phyloP scores from a whole-genome alignment of 1,140 invertebrate species.

The Musca vetustissima region DNA sequence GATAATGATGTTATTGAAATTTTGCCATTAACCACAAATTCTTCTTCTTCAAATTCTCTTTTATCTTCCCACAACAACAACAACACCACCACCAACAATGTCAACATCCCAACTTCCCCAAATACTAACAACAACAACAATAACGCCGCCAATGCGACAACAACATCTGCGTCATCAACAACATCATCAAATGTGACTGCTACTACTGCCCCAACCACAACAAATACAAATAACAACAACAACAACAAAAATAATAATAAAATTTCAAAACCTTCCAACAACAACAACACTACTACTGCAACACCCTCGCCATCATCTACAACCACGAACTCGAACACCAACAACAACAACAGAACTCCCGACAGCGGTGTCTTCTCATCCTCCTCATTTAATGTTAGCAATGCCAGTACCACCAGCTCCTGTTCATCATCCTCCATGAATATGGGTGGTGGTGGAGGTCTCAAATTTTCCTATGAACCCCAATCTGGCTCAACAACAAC shows the following conservation, averaged over 20 bases:
- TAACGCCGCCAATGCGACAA: conserved; percentile 1
- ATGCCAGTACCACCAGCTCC: conserved; percentile 25
- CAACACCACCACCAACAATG: conserved; percentile 29
- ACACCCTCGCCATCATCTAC: not conserved
- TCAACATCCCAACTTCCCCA: not conserved
- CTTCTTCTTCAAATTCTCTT: conserved; percentile 27
- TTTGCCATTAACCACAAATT: conserved; percentile 34
- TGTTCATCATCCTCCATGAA: conserved; percentile 23
- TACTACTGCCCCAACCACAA: conserved; percentile 27
- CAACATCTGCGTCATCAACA: not conserved
- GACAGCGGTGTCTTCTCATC: conserved; percentile 38
- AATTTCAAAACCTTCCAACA: not conserved
- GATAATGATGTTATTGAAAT: conserved; percentile 49
- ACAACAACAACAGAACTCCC: conserved; percentile 41
- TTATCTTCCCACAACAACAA: conserved; percentile 22
- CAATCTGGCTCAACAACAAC: conserved; percentile 38
- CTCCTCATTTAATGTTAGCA: conserved; percentile 26
- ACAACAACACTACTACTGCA: conserved; percentile 14
- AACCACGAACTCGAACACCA: too few species aligned
- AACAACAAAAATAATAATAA: conserved; percentile 2
- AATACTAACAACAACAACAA: conserved; percentile 1
- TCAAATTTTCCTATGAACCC: conserved; percentile 55
- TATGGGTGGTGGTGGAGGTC: conserved; percentile 33
- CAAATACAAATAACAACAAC: conserved; percentile 1
- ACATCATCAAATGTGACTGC: not conserved